Evolutionary conservation across 2,888 invertebrate genomes (phyloP).

Genomic region (Drosophila longiperda): DNA sequence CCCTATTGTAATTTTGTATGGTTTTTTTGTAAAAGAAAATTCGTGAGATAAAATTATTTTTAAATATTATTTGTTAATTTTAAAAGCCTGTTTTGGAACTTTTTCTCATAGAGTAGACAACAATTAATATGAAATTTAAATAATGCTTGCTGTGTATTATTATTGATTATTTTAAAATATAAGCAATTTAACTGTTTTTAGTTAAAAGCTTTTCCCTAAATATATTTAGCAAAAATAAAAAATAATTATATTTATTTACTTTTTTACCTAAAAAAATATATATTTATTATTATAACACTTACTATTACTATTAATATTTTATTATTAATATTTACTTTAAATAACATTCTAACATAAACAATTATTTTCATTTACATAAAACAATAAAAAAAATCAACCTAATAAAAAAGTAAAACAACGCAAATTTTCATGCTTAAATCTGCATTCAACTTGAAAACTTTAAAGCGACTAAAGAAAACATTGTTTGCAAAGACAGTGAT

Average conservation of each 20-base stretch:
- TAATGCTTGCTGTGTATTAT: neutral
- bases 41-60: neutral
- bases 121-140: neutral
- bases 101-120: neutral
- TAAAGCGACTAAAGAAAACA: too few relatives aligned
- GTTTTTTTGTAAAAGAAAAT: neutral
- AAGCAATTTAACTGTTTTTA: neutral
- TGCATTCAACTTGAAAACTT: too few relatives aligned
- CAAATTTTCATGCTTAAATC: too few relatives aligned
- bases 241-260: too few relatives aligned
- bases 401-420: too few relatives aligned
- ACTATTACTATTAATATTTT: neutral
- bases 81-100: too few relatives aligned
- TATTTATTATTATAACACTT: neutral
- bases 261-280: neutral
- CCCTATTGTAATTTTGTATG: neutral
- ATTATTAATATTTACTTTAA: too few relatives aligned
- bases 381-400: too few relatives aligned
- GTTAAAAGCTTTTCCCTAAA: neutral
- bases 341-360: too few relatives aligned
- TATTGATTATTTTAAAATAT: neutral
- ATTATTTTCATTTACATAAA: too few relatives aligned
- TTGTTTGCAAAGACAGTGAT: too few relatives aligned
- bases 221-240: too few relatives aligned
- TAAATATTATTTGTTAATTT: neutral